These are phyloP conservation scores for Emberiza fucata DNA, from an alignment of 2,113 vertebrate species.

Conservation along the genomic window DNA sequence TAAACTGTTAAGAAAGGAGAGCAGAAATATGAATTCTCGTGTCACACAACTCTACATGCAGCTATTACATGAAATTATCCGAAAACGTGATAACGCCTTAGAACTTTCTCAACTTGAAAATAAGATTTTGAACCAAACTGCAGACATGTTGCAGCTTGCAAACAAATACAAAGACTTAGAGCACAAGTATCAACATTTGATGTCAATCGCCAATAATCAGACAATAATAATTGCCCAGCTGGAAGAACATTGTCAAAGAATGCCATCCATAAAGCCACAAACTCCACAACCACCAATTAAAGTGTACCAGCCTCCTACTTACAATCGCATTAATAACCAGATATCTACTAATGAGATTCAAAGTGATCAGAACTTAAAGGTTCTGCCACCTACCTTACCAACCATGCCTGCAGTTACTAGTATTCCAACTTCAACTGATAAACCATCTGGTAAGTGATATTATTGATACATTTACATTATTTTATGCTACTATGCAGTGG, in stretches of 20 bases:
- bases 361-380: constrained; percentile 92
- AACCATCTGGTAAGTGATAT: constrained; percentile 88
- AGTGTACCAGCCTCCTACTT: constrained; percentile 82
- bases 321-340: constrained; percentile 86
- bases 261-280: constrained; percentile 65
- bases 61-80: constrained; percentile 95
- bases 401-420: constrained; percentile 92
- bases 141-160: constrained; percentile 91
- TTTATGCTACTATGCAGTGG: not conserved
- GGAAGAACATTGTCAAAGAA: constrained; percentile 90
- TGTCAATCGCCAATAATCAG: constrained; percentile 91
- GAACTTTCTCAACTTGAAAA: constrained; percentile 96
- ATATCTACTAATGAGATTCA: constrained; percentile 97
- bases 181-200: constrained; percentile 94
- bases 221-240: constrained; percentile 86
- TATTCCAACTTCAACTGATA: constrained; percentile 87
- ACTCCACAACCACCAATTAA: constrained; percentile 76
- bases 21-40: constrained; percentile 97
- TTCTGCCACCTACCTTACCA: constrained; percentile 80
- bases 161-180: constrained; percentile 96
- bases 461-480: not conserved
- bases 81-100: constrained; percentile 93
- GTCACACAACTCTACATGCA: constrained; percentile 99
- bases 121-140: constrained; percentile 94
- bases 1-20: constrained; percentile 95